Evolutionary conservation across 2,888 invertebrate species (phyloP).

Genomic region (Plagodis pulveraria): DNA sequence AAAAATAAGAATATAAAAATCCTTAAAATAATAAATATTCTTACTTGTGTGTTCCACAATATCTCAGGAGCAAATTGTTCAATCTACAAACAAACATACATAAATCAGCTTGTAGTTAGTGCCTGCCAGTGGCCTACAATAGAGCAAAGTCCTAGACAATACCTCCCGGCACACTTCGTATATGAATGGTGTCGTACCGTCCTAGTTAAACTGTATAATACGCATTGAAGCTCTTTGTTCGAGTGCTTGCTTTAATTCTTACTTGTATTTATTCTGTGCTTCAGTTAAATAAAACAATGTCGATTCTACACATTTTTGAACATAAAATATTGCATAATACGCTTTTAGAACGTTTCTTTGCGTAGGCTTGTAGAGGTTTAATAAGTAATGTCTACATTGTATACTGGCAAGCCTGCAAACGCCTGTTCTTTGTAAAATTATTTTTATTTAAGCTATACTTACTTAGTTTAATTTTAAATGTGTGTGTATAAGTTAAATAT

Average conservation of each 20-base stretch:
- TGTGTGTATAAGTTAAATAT: too few species aligned
- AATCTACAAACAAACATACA: neutral
- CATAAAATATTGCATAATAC: too few species aligned
- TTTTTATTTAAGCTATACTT: too few species aligned
- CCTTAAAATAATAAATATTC: too few species aligned
- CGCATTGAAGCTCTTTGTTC: slow-evolving; percentile 15
- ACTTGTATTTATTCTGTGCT: neutral
- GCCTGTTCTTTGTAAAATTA: too few species aligned
- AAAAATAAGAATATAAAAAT: too few species aligned
- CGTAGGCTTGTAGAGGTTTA: too few species aligned
- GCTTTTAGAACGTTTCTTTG: too few species aligned
- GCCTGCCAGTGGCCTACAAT: slow-evolving; percentile 12
- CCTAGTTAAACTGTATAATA: slow-evolving; percentile 16
- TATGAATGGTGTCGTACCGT: slow-evolving; percentile 13
- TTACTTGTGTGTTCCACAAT: neutral
- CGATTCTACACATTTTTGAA: too few species aligned
- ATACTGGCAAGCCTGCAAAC: too few species aligned
- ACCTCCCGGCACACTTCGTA: slow-evolving; percentile 17
- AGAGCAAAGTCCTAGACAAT: slow-evolving; percentile 13
- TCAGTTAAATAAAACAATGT: neutral
- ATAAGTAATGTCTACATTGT: too few species aligned
- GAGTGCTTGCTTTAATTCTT: neutral
- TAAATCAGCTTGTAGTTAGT: slow-evolving; percentile 11
- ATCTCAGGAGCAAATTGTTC: neutral
- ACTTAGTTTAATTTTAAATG: too few species aligned